A percentile compares a stretch with the other conserved stretches of the same genome.
Evolutionary conservation across 1,140 invertebrate genomes (phyloP).

Genomic region (Phthorimaea operculella): DNA sequence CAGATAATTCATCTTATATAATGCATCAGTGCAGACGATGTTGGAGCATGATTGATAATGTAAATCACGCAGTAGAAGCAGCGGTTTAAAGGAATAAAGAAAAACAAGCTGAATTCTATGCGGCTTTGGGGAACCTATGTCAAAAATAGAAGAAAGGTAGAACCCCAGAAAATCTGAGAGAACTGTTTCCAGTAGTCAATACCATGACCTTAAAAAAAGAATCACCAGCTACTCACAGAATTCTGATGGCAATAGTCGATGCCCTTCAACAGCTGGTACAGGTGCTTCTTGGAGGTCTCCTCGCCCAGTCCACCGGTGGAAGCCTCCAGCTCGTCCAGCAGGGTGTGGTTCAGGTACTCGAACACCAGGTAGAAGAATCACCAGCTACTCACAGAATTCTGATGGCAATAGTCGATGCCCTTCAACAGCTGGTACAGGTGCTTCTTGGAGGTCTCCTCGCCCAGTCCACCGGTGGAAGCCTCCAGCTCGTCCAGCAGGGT

Average conservation of each 20-base stretch:
- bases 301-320: constrained; percentile 74
- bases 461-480: constrained; percentile 72
- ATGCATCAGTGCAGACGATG: no score
- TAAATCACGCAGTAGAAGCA: no score
- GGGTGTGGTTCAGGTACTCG: constrained; percentile 88
- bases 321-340: constrained; percentile 85
- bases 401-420: constrained; percentile 88
- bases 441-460: constrained; percentile 75
- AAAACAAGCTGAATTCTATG: no score
- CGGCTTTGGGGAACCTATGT: no score
- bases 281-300: constrained; percentile 76
- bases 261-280: constrained; percentile 85
- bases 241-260: constrained; percentile 89
- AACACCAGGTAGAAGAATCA: constrained; percentile 70
- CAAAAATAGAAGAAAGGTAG: no score
- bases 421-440: constrained; percentile 86
- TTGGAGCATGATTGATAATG: no score
- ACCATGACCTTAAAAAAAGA: no score
- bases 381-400: constrained; percentile 77
- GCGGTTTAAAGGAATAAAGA: no score
- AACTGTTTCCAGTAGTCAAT: no score
- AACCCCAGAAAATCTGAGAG: no score
- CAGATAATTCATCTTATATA: no score
- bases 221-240: constrained; percentile 71
- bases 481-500: constrained; percentile 89